Evolutionary conservation across 2,113 vertebrate genomes (phyloP).

Genomic region (Megatriorchis doriae): DNA sequence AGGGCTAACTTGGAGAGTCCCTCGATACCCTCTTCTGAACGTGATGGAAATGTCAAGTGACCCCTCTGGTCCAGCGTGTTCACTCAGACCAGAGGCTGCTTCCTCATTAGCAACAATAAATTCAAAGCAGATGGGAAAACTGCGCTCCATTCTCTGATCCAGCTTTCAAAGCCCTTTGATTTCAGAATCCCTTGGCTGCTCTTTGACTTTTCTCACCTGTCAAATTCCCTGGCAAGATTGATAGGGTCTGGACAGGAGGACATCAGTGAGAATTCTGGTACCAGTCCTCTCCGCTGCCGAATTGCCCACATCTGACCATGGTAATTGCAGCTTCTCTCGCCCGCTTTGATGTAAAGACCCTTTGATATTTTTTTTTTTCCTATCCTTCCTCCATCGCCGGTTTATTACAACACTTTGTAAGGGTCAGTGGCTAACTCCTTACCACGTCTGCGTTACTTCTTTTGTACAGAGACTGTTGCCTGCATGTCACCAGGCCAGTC

Average conservation of each 20-base stretch:
- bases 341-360: background rate
- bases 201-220: background rate
- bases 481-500: background rate
- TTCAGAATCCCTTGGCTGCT: background rate
- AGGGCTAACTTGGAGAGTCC: background rate
- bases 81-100: background rate
- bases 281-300: background rate
- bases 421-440: background rate
- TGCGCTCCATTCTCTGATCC: background rate
- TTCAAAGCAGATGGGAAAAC: constrained; percentile 49
- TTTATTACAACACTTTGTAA: background rate
- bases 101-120: constrained; percentile 51
- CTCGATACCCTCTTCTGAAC: background rate
- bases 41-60: background rate
- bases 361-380: constrained; percentile 6
- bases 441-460: background rate
- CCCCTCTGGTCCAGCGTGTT: background rate
- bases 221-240: constrained; percentile 16
- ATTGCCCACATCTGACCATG: background rate
- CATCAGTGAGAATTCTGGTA: background rate
- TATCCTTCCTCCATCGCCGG: background rate
- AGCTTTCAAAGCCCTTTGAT: constrained; percentile 27
- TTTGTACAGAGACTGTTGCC: background rate
- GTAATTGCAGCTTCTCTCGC: background rate
- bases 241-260: background rate